These are phyloP conservation scores for Eilema sororculum DNA, from an alignment of 2,888 invertebrate genomes.

Conservation along the genomic window DNA sequence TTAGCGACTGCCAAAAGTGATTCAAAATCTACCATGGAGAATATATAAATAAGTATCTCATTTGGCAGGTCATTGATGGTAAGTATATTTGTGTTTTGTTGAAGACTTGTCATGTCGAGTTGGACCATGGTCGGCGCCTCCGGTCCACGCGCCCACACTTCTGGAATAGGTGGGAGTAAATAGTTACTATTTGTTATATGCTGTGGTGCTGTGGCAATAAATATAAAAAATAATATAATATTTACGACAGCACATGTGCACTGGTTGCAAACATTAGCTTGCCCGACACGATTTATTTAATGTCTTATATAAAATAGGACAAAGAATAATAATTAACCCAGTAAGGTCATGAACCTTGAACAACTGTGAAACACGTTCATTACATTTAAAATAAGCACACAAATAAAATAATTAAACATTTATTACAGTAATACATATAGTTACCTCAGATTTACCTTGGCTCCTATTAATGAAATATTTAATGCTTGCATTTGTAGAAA, in stretches of 20 bases:
- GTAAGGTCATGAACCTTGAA: conserved; percentile 73
- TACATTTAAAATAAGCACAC: conserved; percentile 10
- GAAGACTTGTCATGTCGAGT: conserved; percentile 78
- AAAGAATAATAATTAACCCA: conserved; percentile 62
- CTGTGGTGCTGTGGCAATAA: conserved; percentile 24
- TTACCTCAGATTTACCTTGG: conserved; percentile 77
- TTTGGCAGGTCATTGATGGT: conserved; percentile 85
- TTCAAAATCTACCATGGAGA: conserved; percentile 85
- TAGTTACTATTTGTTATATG: conserved; percentile 16
- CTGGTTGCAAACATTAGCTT: conserved; percentile 17
- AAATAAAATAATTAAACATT: conserved; percentile 37
- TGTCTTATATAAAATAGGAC: conserved; percentile 45
- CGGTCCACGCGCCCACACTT: conserved; percentile 60
- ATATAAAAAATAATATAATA: conserved; percentile 25
- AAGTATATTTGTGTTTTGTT: conserved; percentile 65
- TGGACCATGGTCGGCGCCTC: conserved; percentile 77
- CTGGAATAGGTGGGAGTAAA: conserved; percentile 62
- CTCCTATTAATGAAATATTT: conserved; percentile 75
- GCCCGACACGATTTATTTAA: conserved; percentile 27
- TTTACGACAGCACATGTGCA: conserved; percentile 30
- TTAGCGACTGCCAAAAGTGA: conserved; percentile 81
- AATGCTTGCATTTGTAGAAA: conserved; percentile 80
- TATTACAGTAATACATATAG: conserved; percentile 51
- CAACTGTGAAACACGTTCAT: conserved; percentile 33
- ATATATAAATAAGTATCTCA: conserved; percentile 84